Evolutionary conservation across 1,140 invertebrate species (phyloP), one percentile per base, ranked within the genome.

Genomic region (Bombyx mandarina): DNA sequence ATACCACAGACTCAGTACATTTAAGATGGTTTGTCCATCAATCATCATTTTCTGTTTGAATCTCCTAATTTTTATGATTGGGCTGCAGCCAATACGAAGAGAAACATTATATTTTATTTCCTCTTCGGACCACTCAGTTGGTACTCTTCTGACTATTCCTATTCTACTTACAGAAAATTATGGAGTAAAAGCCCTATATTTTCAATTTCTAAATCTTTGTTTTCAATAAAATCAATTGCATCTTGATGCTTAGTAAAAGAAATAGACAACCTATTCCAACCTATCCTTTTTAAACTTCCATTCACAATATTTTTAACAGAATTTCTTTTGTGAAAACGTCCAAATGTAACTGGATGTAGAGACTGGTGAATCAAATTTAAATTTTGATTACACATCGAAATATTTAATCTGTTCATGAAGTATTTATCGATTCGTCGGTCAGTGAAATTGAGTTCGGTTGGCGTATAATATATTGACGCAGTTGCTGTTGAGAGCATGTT

Each of bases 381-480:
- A 35, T 35, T 35, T 35, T 35, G 26, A 35, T 35, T 35, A 35
- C 26, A 35, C 2, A 35, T 35, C 26, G 26, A 35, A 35, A 35
- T 35, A 35, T 5, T 35, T 2, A 35, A 35, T 35, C 26, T 35
- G 26, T 35, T 35, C 26, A 35, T 35, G 26, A 35, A 35, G 12
- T 50, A 50, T 50, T 22, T 50, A 50, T 50, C 48, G 48, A 18
- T 12, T 50, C 48, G 12, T 8, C 26, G 48, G 26, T 50, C 48
- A 50, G 48, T 50, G 48, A 50, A 26, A 50, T 50, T 50, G 48
- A 50, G 48, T 50, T 50, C 12, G 8, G 12, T 50, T 18, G 48
- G 7, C 26, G 12, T 47, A 47, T 50, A 50, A 50, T 50, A 26
- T 50, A 35, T 35, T 35, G 26, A 35, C 26, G 26, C 26, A 35